phyloP scores from a whole-genome alignment of 2,113 vertebrate genomes.

The Hemiscyllium ocellatum region DNA sequence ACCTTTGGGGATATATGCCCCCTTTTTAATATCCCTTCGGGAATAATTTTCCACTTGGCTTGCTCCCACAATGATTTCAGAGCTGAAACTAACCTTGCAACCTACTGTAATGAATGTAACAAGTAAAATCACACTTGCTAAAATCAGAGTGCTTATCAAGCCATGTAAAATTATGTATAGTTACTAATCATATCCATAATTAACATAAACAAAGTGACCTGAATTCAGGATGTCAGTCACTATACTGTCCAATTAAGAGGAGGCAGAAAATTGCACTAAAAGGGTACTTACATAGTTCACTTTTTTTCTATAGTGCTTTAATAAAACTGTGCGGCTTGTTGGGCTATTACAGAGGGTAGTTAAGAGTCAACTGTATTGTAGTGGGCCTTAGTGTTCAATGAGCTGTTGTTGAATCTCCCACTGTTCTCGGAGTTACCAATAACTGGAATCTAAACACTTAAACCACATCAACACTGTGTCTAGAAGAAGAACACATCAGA shows the following conservation, averaged over 20 bases:
- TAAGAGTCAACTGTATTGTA: neutral
- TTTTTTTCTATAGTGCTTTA: neutral
- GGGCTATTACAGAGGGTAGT: neutral
- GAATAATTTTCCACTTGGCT: slow-evolving; percentile 87
- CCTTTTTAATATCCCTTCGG: slow-evolving; percentile 76
- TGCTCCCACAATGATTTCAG: slow-evolving; percentile 83
- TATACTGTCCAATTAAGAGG: neutral
- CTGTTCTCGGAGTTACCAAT: too few relatives aligned
- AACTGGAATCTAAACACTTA: neutral
- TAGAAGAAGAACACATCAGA: too few relatives aligned
- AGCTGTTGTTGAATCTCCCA: neutral
- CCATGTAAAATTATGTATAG: neutral
- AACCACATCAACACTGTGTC: too few relatives aligned
- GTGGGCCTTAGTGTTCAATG: neutral
- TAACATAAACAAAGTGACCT: neutral
- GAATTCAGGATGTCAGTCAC: neutral
- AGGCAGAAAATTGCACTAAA: neutral
- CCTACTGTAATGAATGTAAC: neutral
- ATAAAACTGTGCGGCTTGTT: neutral
- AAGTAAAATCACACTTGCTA: slow-evolving; percentile 13
- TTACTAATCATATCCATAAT: neutral
- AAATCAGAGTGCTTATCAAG: neutral
- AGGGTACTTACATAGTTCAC: neutral
- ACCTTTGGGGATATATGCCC: slow-evolving; percentile 69
- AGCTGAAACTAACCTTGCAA: slow-evolving; percentile 54